Evolutionary conservation across 2,888 invertebrate genomes (phyloP).

Genomic region (Schizotus pectinicornis): DNA sequence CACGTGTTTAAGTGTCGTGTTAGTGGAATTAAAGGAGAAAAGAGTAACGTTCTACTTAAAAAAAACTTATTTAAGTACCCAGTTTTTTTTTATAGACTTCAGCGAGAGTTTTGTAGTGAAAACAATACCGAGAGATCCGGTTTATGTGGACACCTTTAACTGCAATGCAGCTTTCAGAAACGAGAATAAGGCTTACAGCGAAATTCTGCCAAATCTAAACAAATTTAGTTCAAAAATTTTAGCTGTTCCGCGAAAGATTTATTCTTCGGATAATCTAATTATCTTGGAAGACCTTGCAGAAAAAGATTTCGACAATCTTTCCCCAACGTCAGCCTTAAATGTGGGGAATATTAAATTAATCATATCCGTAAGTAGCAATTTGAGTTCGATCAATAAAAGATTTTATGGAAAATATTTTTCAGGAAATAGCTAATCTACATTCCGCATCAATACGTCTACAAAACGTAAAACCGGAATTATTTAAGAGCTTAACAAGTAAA

Average conservation of each 20-base stretch:
- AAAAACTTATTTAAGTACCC: neutral
- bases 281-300: neutral
- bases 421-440: neutral
- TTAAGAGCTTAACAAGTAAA: neutral
- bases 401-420: neutral
- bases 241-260: neutral
- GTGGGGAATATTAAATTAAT: neutral
- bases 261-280: neutral
- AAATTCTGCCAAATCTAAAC: slow-evolving; percentile 1
- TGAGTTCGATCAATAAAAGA: neutral
- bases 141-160: neutral
- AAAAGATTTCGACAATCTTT: neutral
- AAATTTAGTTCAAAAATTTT: neutral
- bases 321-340: neutral
- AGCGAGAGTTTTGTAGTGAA: neutral
- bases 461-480: neutral
- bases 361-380: neutral
- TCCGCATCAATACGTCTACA: neutral
- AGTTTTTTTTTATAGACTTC: neutral
- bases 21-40: neutral
- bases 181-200: neutral
- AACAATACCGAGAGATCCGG: neutral
- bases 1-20: no score
- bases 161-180: neutral
- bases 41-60: neutral